phyloP scores from a whole-genome alignment of 2,888 invertebrate genomes.

The Cecidostiba fungosa region DNA sequence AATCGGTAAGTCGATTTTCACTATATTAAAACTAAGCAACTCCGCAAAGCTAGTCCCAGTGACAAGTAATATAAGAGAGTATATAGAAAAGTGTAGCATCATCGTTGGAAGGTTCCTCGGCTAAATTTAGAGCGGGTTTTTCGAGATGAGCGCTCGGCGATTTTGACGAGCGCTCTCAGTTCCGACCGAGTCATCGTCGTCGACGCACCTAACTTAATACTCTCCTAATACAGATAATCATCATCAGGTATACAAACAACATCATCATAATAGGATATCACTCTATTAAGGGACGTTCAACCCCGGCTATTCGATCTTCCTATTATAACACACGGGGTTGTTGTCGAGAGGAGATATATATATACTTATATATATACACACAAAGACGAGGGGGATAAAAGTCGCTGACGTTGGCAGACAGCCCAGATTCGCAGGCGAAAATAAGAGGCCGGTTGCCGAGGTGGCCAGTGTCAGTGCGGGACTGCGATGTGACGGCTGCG shows the following conservation, averaged over 20 bases:
- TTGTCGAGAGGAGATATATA: not conserved
- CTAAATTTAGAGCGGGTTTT: slow-evolving; percentile 3
- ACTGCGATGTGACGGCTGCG: not conserved
- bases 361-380: too few relatives aligned
- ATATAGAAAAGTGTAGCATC: not conserved
- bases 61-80: not conserved
- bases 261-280: too few relatives aligned
- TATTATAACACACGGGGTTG: not conserved
- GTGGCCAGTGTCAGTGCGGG: not conserved
- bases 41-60: not conserved
- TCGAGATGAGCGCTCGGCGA: not conserved
- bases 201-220: not conserved
- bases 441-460: slow-evolving; percentile 17
- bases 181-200: not conserved
- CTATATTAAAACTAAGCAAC: too few relatives aligned
- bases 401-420: not conserved
- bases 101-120: not conserved
- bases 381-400: not conserved
- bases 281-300: not conserved
- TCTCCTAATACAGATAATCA: not conserved
- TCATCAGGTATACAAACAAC: not conserved
- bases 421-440: not conserved
- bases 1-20: too few relatives aligned
- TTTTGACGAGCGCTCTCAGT: not conserved
- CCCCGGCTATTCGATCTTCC: not conserved